phyloP scores from a whole-genome alignment of 2,113 vertebrate genomes.

The Gambusia holbrooki region DNA sequence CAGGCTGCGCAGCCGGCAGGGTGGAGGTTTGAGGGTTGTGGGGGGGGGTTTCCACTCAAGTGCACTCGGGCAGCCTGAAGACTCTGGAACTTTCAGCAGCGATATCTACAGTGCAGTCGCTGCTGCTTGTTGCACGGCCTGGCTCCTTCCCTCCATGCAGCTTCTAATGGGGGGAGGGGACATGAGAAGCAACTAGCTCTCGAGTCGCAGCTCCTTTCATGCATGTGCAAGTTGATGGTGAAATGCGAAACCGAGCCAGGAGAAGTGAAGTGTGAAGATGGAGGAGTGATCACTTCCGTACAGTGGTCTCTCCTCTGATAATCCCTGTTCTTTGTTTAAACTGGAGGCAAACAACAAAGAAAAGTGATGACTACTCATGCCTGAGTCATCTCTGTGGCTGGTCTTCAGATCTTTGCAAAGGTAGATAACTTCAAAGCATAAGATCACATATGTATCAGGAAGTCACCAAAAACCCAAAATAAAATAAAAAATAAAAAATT shows the following conservation, averaged over 20 bases:
- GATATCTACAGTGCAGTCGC: constrained; percentile 39
- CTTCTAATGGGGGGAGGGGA: constrained; percentile 18
- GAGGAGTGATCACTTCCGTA: constrained; percentile 52
- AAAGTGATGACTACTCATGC: constrained; percentile 34
- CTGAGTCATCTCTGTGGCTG: constrained; percentile 38
- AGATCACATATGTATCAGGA: too few relatives aligned
- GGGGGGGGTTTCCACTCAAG: background rate
- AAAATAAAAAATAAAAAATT: too few relatives aligned
- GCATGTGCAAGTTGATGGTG: constrained; percentile 57
- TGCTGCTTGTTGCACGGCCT: background rate
- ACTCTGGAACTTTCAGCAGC: constrained; percentile 41
- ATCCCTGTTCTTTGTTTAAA: constrained; percentile 38
- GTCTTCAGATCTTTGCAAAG: too few relatives aligned
- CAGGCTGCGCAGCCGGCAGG: constrained; percentile 39
- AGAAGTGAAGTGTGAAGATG: constrained; percentile 60
- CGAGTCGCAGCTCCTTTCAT: constrained; percentile 54
- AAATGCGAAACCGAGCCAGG: constrained; percentile 55
- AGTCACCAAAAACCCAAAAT: too few relatives aligned
- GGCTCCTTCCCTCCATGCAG: constrained; percentile 20
- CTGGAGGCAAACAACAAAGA: constrained; percentile 28
- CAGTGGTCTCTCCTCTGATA: constrained; percentile 34
- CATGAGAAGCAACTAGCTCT: constrained; percentile 25
- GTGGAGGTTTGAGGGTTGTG: constrained; percentile 5
- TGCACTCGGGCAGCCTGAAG: constrained; percentile 17
- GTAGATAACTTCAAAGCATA: too few relatives aligned